Conservation (phyloP, 2,888 invertebrate species). For the Papilio elwesi region DNA sequence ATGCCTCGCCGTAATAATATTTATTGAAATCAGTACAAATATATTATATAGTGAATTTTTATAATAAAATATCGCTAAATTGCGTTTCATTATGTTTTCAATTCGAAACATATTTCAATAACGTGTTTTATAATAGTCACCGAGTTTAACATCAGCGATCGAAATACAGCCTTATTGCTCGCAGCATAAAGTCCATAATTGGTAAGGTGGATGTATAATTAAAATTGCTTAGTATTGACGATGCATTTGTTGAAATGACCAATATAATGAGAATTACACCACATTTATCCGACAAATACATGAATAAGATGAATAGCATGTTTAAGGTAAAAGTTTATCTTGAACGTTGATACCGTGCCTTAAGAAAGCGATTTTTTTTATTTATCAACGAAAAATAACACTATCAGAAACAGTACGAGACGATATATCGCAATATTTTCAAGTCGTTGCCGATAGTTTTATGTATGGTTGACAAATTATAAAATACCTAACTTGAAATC, state of each 20-base stretch:
- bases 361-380: no score
- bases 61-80: conserved; percentile 13
- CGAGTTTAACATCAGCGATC: background rate
- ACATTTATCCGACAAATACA: background rate
- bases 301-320: no score
- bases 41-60: background rate
- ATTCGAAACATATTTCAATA: conserved; percentile 12
- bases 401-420: no score
- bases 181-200: background rate
- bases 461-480: no score
- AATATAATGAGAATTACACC: conserved; percentile 18
- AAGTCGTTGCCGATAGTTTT: no score
- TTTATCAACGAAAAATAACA: no score
- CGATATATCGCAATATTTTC: no score
- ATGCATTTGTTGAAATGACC: conserved; percentile 1
- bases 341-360: no score
- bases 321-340: no score
- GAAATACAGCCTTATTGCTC: background rate
- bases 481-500: no score
- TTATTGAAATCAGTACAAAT: background rate
- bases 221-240: conserved; percentile 1
- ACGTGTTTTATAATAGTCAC: background rate
- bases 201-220: background rate
- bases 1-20: background rate
- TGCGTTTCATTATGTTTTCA: conserved; percentile 16